A percentile compares a stretch with the other conserved stretches of the same genome.
phyloP scores from a whole-genome alignment of 2,113 vertebrate species.

The Callaeas wilsoni region DNA sequence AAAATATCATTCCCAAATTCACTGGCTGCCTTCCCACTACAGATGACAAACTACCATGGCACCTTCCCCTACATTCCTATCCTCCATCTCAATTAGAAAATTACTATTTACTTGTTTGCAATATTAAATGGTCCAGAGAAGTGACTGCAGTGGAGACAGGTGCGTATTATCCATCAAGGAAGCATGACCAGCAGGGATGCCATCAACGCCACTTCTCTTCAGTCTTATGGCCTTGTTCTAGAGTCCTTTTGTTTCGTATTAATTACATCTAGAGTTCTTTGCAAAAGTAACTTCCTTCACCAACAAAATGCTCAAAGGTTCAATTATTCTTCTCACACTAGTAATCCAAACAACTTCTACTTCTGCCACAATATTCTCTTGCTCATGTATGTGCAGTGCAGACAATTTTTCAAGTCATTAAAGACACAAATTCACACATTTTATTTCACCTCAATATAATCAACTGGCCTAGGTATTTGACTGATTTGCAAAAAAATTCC shows the following conservation, averaged over 20 bases:
- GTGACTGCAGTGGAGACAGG: background rate
- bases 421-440: background rate
- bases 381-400: background rate
- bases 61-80: background rate
- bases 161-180: background rate
- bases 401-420: background rate
- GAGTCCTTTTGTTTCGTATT: background rate
- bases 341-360: background rate
- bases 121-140: background rate
- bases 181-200: background rate
- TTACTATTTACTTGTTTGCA: background rate
- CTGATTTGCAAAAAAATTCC: background rate
- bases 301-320: background rate
- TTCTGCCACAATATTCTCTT: background rate
- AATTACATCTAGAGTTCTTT: background rate
- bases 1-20: background rate
- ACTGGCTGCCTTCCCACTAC: background rate
- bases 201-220: background rate
- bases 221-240: background rate
- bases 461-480: background rate
- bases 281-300: background rate
- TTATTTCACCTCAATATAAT: background rate
- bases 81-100: background rate
- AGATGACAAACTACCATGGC: background rate
- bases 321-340: background rate